These are phyloP conservation scores for Ploceus nigricollis DNA, from an alignment of 2,113 vertebrate species.

Conservation along the genomic window DNA sequence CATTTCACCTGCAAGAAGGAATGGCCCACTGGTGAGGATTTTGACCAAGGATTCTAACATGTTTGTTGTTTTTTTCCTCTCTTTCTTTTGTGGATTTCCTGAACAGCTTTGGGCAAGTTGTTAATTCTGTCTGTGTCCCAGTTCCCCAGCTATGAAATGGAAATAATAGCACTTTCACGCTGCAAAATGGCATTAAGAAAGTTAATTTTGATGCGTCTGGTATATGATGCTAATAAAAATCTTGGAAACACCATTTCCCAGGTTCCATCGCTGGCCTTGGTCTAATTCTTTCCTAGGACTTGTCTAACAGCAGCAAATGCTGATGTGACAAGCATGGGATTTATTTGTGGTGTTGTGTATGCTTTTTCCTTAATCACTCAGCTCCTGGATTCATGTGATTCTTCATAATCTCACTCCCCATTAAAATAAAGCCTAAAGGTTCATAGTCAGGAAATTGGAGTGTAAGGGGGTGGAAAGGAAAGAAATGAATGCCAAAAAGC, in stretches of 20 bases:
- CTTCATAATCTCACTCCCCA: background rate
- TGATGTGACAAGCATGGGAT: background rate
- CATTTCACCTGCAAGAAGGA: background rate
- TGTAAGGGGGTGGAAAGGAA: background rate
- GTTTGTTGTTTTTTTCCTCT: rapidly evolving
- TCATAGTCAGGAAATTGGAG: background rate
- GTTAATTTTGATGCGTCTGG: background rate
- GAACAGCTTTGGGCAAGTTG: background rate
- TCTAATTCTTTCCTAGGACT: background rate
- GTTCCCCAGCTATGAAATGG: background rate
- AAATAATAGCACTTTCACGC: background rate
- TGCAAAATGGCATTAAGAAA: background rate
- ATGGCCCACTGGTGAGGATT: background rate
- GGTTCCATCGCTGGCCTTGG: background rate
- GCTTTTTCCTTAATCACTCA: background rate
- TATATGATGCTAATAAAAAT: background rate
- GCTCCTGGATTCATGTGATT: background rate
- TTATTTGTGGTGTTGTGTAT: background rate
- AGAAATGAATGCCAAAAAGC: background rate
- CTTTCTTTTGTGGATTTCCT: background rate
- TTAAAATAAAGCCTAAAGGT: conserved; percentile 10
- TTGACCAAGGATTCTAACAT: background rate
- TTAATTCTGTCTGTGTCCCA: background rate
- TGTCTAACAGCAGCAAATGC: background rate
- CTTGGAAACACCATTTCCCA: background rate